Percentiles rank a stretch among this genome's conserved stretches.
Evolutionary conservation across 1,140 invertebrate genomes (phyloP).

Genomic region (Spodoptera frugiperda): DNA sequence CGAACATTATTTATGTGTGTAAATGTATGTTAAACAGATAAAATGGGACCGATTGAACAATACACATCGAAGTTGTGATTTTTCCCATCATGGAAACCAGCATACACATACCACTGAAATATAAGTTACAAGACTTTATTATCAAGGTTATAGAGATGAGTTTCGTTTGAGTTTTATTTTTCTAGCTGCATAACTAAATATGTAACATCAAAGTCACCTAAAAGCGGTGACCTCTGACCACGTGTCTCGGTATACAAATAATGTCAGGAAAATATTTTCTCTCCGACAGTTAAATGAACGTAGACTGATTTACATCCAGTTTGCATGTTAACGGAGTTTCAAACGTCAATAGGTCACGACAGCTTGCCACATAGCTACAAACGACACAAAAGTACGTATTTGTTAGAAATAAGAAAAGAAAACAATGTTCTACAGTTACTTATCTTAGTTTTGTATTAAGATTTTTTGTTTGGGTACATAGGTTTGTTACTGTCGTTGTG

Average conservation of each 20-base stretch:
- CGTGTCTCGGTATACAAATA: constrained; percentile 46
- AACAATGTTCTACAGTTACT: constrained; percentile 22
- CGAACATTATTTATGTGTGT: constrained; percentile 46
- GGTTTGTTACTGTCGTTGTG: neutral
- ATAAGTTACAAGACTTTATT: neutral
- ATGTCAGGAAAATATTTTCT: constrained; percentile 46
- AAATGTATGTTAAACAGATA: constrained; percentile 47
- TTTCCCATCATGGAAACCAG: constrained; percentile 43
- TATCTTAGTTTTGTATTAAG: neutral
- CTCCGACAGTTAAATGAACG: constrained; percentile 46
- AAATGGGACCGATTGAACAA: constrained; percentile 47
- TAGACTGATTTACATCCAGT: constrained; percentile 50
- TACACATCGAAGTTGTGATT: constrained; percentile 44
- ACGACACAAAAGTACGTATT: constrained; percentile 15
- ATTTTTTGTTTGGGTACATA: neutral
- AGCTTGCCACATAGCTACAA: neutral
- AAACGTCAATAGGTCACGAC: constrained; percentile 38
- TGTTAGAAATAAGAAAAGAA: neutral
- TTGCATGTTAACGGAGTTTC: constrained; percentile 44
- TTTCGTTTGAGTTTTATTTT: constrained; percentile 2
- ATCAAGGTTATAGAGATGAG: neutral
- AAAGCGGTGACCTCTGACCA: constrained; percentile 46
- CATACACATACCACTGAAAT: neutral
- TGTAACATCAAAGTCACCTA: constrained; percentile 45
- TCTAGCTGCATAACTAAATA: neutral